Base-by-base conservation (phyloP, 2,797 vertebrate species). In the Taeniopygia guttata region DNA sequence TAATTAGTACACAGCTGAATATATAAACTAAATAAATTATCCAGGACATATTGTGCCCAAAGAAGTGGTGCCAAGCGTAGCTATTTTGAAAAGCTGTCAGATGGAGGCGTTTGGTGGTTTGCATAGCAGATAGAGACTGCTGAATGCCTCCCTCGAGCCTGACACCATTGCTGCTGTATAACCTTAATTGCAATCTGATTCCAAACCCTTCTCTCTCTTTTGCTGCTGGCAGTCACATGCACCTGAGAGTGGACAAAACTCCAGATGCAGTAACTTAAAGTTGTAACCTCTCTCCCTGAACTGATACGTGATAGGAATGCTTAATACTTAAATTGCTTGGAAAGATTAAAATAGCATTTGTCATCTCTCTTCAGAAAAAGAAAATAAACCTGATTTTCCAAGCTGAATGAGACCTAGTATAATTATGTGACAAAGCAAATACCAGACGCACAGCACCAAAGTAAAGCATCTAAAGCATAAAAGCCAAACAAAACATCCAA, bases 51-150 rank as follows among this genome's bases (percentile, higher is more conserved):
- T 84, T 95, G 87, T 90, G 78, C 87, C 94, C 85, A 87, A 90
- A 97, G 95, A 95, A 95, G 84, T 62, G 79, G 66, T 96, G 95
- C 93, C 95, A 96, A 97, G 89, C 13, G 2, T 32, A 95, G 88
- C 95, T 97, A 88, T 94, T 96, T 92, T 91, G 94, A 95, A 96
- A 97, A 97, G 86, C 87, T 95, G 90, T 97, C 94, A 95, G 34
- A 83, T 93, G 87, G 81, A 95, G 90, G 42, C 5, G 2, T 88
- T 94, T 36, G 63, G 80, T 91, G 88, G 77, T 88, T 96, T 96
- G 64, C 82, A 83, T 30, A 91, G 80, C 74, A 93, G 83, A 94
- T 63, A 90, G 13, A 88, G 91, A 62, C 45, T 81, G 92, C 46
- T 23, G 70, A 96, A 70, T 25, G 51, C 48, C 42, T 93, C 83